Conservation (phyloP, 2,797 vertebrate species). For the Pseudochirops cupreus region DNA sequence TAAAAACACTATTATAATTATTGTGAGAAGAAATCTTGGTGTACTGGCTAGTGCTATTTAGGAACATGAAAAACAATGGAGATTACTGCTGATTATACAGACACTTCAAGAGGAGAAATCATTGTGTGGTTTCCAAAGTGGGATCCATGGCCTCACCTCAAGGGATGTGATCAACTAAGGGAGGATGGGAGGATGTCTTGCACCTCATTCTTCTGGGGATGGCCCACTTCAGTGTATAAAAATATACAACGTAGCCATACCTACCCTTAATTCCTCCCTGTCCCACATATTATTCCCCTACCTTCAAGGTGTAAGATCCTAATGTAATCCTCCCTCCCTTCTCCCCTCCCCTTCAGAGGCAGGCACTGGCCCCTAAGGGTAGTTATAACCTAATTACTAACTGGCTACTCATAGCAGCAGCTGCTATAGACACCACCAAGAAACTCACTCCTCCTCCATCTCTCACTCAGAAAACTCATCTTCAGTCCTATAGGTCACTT, state of each 20-base stretch:
- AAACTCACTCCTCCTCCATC: not conserved
- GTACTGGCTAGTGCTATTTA: not conserved
- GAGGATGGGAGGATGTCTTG: not conserved
- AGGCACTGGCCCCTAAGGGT: not conserved
- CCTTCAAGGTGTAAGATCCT: not conserved
- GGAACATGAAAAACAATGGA: not conserved
- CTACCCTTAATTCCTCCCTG: not conserved
- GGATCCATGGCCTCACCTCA: not conserved
- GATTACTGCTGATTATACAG: not conserved
- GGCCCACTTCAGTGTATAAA: not conserved
- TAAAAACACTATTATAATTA: not conserved
- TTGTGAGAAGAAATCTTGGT: not conserved
- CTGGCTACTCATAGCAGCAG: not conserved
- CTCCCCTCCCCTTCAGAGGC: not conserved
- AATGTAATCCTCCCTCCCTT: not conserved
- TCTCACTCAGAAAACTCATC: not conserved
- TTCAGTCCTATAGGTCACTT: not conserved
- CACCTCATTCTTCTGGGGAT: not conserved
- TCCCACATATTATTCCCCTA: not conserved
- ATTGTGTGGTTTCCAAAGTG: not conserved
- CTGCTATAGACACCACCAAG: not conserved
- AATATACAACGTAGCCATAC: not conserved
- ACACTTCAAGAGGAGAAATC: not conserved
- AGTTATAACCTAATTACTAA: not conserved
- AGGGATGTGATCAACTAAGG: not conserved